Evolutionary conservation across 2,113 vertebrate species (phyloP), one percentile per base, ranked within the genome.

Genomic region (Vanacampus margaritifer): DNA sequence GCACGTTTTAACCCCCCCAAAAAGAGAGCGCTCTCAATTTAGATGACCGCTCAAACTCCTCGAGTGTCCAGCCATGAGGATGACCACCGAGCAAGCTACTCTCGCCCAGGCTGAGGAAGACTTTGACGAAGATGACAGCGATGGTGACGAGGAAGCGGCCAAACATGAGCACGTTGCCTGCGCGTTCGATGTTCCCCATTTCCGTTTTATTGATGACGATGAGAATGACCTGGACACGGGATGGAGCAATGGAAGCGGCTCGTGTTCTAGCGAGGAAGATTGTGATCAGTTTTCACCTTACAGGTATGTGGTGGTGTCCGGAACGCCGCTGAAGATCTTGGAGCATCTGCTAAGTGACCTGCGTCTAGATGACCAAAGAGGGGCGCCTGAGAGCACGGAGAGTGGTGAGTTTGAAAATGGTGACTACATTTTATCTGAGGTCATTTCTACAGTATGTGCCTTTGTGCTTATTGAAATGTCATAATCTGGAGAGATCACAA

Each of bases 241-340:
- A 59, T 64, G 75, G 67, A 91, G 92, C 43, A 83, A 90, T 88
- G 91, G 91, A 86, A 89, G 10, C 89, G 79, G 3, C 90, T 41
- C 69, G 72, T 69, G 63, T 80, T 92, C 93, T 19, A 91, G 87
- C 63, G 93, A 94, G 0, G 92, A 95, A 73, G 93, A 92, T 71
- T 93, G 90, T 78, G 65, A 60, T 17, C 88, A 88, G 23, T 93
- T 91, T 85, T 94, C 94, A 0, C 83, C 86, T 84, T 92, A 91
- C 91, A 98, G 97, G 93, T 98, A 98, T 19, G 93, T 97, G 85
- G 97, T 98, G 83, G 96, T 98, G 85, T 96, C 97, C 0, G 96
- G 96, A 69, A 98, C 97, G 5, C 96, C 97, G 0, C 95, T 98
- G 80, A 98, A 98, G 90, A 98, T 98, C 90, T 88, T 98, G 91